Evolutionary conservation across 2,888 invertebrate genomes (phyloP), one percentile per base, ranked within the genome.

Genomic region (Amphipyra berbera): DNA sequence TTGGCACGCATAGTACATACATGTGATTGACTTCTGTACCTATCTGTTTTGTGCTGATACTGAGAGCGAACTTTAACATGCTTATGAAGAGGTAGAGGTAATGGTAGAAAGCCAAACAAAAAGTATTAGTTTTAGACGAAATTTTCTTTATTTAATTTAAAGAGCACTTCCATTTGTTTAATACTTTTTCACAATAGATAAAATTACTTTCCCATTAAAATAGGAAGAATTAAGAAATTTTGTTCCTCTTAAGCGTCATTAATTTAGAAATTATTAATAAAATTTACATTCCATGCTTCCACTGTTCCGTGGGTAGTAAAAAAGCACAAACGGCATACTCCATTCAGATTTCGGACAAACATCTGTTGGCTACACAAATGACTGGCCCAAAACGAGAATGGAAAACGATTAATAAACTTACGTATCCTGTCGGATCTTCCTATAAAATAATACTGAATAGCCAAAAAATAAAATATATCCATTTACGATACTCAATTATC

Each of bases 371-470:
- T 37, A n/a, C 35, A 35, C 2, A 37, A 37, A 4, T 37, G 12
- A 37, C 37, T 37, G 37, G 37, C 6, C 30, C 37, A 9, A 42
- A 6, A 7, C 27, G 10, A 27, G 9, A 35, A 40, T 40, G 0
- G 9, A 13, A 61, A 14, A 13, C 14, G 9, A 33, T 8, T 33
- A 33, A 21, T 21, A 21, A 21, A 38, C 9, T 38, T 6, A 6
- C n/a, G 4, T 38, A 38, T 38, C 30, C 30, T 6, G 30, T 30
- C 2, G 2, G 9, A 40, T 6, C 12, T 33, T 7, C 6, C 27
- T 35, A 42, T 0, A 42, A n/a, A 38, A 54, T 53, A 67, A 70
- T 55, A 55, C 63, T 52, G 47, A 35, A 52, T n/a, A 47, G n/a
- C 15, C 15, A 40, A 47, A 44, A 35, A 37, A 45, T 8, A 30